Conservation (phyloP, 2,113 vertebrate species). For the Hylia prasina region DNA sequence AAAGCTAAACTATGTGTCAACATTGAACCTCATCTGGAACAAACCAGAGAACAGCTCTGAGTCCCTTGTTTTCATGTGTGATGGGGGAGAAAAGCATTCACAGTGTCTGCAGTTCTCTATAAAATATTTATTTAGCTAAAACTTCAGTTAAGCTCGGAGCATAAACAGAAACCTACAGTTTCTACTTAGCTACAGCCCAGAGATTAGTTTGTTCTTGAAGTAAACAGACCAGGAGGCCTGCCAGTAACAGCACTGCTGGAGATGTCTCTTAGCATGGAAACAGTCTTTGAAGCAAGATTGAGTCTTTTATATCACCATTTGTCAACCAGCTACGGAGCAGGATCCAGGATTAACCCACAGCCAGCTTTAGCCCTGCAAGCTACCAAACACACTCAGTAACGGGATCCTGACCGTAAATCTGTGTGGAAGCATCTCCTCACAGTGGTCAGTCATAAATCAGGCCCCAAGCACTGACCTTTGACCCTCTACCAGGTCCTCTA, state of each 20-base stretch:
- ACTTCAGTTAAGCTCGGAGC: background rate
- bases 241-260: background rate
- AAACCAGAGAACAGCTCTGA: background rate
- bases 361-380: background rate
- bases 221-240: background rate
- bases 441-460: background rate
- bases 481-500: background rate
- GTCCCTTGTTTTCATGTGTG: background rate
- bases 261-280: background rate
- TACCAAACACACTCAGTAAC: background rate
- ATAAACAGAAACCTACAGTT: background rate
- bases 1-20: background rate
- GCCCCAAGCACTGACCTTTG: background rate
- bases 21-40: background rate
- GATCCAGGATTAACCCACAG: constrained; percentile 14
- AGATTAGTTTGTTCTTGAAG: constrained; percentile 16
- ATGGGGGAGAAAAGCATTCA: background rate
- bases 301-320: background rate
- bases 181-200: background rate
- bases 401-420: background rate
- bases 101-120: background rate
- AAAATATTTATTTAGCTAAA: background rate
- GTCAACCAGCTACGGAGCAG: background rate
- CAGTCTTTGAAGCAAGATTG: background rate
- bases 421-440: background rate